These are phyloP conservation scores for Chrysochloris asiatica DNA, from an alignment of 2,113 vertebrate genomes.

Conservation along the genomic window DNA sequence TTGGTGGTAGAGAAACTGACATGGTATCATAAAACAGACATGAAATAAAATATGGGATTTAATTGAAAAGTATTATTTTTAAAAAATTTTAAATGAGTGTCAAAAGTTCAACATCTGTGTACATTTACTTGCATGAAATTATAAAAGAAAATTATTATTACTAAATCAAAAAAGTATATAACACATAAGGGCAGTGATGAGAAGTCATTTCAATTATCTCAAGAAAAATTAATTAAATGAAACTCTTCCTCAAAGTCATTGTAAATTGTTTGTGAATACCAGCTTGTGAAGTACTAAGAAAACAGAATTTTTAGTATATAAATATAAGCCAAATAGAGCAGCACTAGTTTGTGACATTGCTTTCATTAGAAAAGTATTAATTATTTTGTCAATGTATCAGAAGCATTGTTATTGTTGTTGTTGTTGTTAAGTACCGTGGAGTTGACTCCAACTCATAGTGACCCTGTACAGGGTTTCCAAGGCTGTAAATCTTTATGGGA, in stretches of 20 bases:
- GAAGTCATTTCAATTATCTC: not conserved
- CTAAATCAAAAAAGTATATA: not conserved
- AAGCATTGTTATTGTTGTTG: not conserved
- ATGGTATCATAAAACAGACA: not conserved
- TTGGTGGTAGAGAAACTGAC: not conserved
- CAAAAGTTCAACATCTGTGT: not conserved
- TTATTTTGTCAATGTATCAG: not conserved
- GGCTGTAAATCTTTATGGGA: too few species aligned
- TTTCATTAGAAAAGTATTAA: not conserved
- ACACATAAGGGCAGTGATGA: not conserved
- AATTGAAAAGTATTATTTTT: constrained; percentile 1
- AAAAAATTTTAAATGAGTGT: not conserved
- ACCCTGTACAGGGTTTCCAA: too few species aligned
- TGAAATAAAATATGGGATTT: not conserved
- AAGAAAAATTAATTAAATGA: not conserved
- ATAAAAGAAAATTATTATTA: not conserved
- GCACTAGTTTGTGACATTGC: not conserved
- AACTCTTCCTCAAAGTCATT: not conserved
- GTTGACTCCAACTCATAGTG: too few species aligned
- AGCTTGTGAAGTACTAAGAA: not conserved
- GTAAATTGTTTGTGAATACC: not conserved
- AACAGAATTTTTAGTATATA: not conserved
- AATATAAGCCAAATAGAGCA: not conserved
- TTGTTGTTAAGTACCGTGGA: too few species aligned
- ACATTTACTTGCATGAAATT: not conserved